Base-by-base conservation (phyloP, 2,113 vertebrate genomes). In the Microtus oregoni region DNA sequence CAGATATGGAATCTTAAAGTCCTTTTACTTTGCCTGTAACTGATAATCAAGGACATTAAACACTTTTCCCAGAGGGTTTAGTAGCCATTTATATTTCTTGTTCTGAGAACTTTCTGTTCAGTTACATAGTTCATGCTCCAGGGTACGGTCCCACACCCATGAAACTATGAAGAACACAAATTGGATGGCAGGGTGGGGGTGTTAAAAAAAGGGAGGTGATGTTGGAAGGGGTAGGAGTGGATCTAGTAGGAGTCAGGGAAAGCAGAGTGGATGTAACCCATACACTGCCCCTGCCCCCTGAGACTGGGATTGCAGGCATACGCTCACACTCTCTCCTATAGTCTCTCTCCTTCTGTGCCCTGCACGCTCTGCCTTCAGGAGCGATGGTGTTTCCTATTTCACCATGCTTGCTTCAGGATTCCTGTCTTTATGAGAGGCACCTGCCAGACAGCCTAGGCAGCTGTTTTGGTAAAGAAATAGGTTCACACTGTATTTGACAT, bases 401-500 rank as follows among this genome's bases (percentile, higher is more conserved):
- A 19, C 3, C 3, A 32, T 11, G 38, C 1, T 32, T 91, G 35
- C 20, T 30, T 38, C 22, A 70, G 4, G 70, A 83, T 86, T 47
- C 24, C 63, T 26, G 3, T 83, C 65, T 79, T 5, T 17, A 35
- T 79, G 47, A 89, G 47, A 89, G 70, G 67, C 35, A 32, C 85
- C 65, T 83, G 92, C 76, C 22, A 61, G n/a, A 94, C 30, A 86
- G 13, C 8, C 17, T 55, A 52, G 72, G 9, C 17, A 75, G 38
- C 70, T 77, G 61, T 94, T 97, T 81, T 79, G 79, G 83, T 85
- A 92, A 79, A 78, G 75, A 87, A 95, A 88, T n/a, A 76, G 90
- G 7, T 20, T 2, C 30, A 28, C 13, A 11, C 44, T 58, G 77
- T 17, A 61, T 78, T 68, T 85, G 77, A 94, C 85, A 63, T 86